phyloP scores from a whole-genome alignment of 2,113 vertebrate species.

The Ictalurus furcatus region DNA sequence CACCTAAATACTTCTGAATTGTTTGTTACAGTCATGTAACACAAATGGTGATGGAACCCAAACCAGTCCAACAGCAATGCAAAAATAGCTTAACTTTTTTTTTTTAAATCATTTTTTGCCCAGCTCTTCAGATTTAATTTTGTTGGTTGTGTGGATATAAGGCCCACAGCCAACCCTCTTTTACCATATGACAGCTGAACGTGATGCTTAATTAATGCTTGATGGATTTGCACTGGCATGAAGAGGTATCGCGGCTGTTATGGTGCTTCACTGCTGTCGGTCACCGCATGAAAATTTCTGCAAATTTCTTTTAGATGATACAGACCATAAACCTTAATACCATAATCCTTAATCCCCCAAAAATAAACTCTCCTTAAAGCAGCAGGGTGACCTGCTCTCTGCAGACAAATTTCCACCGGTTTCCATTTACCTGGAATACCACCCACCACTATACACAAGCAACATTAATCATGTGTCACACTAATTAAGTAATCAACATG shows the following conservation, averaged over 20 bases:
- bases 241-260: neutral
- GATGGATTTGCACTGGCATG: neutral
- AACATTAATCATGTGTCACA: neutral
- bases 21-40: neutral
- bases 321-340: neutral
- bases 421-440: neutral
- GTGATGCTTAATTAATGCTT: neutral
- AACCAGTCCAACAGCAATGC: neutral
- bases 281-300: neutral
- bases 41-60: neutral
- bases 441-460: neutral
- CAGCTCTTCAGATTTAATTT: neutral
- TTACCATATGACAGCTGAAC: neutral
- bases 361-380: neutral
- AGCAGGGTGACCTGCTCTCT: neutral
- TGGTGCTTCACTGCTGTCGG: neutral
- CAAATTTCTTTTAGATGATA: neutral
- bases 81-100: neutral
- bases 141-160: neutral
- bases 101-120: neutral
- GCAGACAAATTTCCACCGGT: neutral
- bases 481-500: conserved; percentile 1
- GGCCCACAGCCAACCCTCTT: conserved; percentile 1
- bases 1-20: neutral
- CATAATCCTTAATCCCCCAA: neutral